A percentile compares a stretch with the other conserved stretches of the same genome.
Evolutionary conservation across 2,113 vertebrate genomes (phyloP).

Genomic region (Erpornis zantholeuca): DNA sequence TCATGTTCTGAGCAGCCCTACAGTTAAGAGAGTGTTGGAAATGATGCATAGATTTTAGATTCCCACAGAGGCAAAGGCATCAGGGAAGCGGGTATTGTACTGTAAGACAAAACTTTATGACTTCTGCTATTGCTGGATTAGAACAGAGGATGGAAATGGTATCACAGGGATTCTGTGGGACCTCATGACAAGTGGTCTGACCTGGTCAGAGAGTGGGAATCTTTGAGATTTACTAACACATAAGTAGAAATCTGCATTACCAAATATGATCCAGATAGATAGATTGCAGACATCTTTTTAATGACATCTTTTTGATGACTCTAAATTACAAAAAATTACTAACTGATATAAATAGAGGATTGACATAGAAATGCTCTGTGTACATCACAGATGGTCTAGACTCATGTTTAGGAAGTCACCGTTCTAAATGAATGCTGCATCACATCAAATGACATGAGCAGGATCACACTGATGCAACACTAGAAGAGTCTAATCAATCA

Average conservation of each 20-base stretch:
- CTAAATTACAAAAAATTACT: background rate
- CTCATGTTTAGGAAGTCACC: background rate
- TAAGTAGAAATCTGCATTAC: background rate
- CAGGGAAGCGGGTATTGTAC: background rate
- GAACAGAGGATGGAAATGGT: background rate
- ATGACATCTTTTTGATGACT: background rate
- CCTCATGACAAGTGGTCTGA: background rate
- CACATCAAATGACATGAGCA: background rate
- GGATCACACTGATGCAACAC: background rate
- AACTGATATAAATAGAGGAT: background rate
- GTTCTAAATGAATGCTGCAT: background rate
- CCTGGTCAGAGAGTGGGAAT: background rate
- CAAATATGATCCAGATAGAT: background rate
- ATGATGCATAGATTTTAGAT: background rate
- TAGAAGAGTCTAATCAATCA: background rate
- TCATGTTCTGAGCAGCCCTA: background rate
- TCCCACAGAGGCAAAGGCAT: background rate
- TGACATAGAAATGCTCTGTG: background rate
- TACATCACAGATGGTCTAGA: background rate
- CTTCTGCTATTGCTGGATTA: background rate
- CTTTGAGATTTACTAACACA: background rate
- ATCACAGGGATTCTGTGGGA: background rate
- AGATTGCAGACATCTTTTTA: background rate
- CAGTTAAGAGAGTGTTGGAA: background rate
- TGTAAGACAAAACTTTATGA: background rate